phyloP scores from a whole-genome alignment of 2,888 invertebrate species.

The Drosophila paranaensis region DNA sequence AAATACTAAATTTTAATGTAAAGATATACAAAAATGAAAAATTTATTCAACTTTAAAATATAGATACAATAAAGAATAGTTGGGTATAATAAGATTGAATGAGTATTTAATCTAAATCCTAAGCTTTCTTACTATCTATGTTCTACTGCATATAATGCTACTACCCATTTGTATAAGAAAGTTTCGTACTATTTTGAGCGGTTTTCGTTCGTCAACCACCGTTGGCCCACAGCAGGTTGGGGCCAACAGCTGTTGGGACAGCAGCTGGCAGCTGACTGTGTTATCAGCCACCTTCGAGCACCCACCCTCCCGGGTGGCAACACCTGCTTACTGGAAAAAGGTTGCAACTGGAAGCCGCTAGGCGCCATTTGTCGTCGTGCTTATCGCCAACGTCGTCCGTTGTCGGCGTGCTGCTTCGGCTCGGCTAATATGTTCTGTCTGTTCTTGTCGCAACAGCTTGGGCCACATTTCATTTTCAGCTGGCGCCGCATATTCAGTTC shows the following conservation, averaged over 20 bases:
- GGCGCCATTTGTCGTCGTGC: slow-evolving; percentile 18
- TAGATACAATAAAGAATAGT: too few relatives aligned
- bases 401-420: slow-evolving; percentile 22
- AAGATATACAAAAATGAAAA: background rate
- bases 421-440: slow-evolving; percentile 39
- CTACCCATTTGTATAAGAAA: background rate
- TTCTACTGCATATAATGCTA: background rate
- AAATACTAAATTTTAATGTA: background rate
- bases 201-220: background rate
- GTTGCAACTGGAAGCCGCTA: slow-evolving; percentile 70
- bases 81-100: background rate
- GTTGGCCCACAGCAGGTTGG: background rate
- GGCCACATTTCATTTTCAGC: slow-evolving; percentile 43
- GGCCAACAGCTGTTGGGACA: slow-evolving; percentile 62
- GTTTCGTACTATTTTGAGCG: background rate
- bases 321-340: slow-evolving; percentile 51
- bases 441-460: slow-evolving; percentile 71
- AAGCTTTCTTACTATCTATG: too few relatives aligned
- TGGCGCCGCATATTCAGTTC: slow-evolving; percentile 63
- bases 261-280: slow-evolving; percentile 62
- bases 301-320: slow-evolving; percentile 8
- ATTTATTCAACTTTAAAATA: background rate
- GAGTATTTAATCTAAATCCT: too few relatives aligned
- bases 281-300: slow-evolving; percentile 34
- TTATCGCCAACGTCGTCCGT: slow-evolving; percentile 4